A percentile compares a stretch with the other conserved stretches of the same genome.
phyloP scores from a whole-genome alignment of 2,113 vertebrate genomes.

The Phalacrocorax pelagicus region DNA sequence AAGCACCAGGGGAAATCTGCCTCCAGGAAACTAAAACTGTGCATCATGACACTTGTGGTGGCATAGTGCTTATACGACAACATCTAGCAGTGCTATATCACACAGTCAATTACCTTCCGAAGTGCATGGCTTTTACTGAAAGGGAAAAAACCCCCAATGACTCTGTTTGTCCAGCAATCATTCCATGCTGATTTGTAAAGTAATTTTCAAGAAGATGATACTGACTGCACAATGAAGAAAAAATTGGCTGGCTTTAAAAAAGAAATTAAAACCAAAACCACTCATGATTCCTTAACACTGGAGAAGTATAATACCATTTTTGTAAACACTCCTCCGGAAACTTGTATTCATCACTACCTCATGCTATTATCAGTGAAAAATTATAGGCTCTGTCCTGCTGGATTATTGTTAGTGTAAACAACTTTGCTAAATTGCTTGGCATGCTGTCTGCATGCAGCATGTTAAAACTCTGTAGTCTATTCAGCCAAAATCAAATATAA shows the following conservation, averaged over 20 bases:
- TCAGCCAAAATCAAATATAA: slow-evolving; percentile 55
- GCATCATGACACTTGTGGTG: not conserved
- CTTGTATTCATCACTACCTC: slow-evolving; percentile 14
- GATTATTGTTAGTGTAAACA: slow-evolving; percentile 64
- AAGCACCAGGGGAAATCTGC: not conserved
- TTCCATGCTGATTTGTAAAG: not conserved
- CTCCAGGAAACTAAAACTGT: not conserved
- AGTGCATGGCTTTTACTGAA: not conserved
- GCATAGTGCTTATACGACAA: not conserved
- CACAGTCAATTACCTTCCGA: not conserved
- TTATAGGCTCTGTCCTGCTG: slow-evolving; percentile 42
- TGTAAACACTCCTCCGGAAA: slow-evolving; percentile 49
- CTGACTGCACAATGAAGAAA: not conserved
- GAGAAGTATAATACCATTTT: not conserved
- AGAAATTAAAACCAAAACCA: not conserved
- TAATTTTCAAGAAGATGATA: not conserved
- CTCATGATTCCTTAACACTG: not conserved
- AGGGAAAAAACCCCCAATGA: slow-evolving; percentile 4
- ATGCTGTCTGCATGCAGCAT: slow-evolving; percentile 31
- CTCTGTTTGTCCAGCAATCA: not conserved
- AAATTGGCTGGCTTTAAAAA: not conserved
- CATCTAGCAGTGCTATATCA: not conserved
- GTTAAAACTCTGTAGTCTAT: slow-evolving; percentile 22
- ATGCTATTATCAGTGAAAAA: slow-evolving; percentile 48
- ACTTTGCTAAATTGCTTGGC: slow-evolving; percentile 56